A percentile compares a stretch with the other conserved stretches of the same genome.
These are phyloP conservation scores for Flexamia atlantica DNA, from an alignment of 2,888 invertebrate species.

Conservation along the genomic window DNA sequence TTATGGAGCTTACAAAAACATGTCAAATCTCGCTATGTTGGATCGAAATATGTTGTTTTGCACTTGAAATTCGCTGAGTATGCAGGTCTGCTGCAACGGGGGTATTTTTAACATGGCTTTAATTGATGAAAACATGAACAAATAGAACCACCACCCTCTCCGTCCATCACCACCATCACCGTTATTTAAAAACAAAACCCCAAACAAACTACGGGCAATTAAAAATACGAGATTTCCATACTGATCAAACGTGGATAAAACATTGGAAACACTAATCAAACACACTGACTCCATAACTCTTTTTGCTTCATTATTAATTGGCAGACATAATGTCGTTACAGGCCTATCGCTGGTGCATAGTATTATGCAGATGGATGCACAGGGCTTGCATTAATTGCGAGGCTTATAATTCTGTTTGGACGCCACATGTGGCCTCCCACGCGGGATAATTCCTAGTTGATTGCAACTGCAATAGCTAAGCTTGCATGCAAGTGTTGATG, in stretches of 20 bases:
- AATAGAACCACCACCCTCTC: too few relatives aligned
- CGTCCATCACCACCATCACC: background rate
- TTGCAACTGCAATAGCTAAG: slow-evolving; percentile 7
- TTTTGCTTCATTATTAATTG: background rate
- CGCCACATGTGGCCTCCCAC: slow-evolving; percentile 20
- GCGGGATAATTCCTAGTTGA: slow-evolving; percentile 12
- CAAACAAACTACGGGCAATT: background rate
- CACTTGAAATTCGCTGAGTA: too few relatives aligned
- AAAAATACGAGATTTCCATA: background rate
- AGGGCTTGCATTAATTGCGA: background rate
- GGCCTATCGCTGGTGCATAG: background rate
- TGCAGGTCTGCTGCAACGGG: too few relatives aligned
- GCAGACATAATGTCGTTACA: background rate
- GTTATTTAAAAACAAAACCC: background rate
- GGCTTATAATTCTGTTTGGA: background rate
- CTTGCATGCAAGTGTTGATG: background rate
- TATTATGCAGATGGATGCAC: slow-evolving; percentile 37
- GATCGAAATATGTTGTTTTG: too few relatives aligned
- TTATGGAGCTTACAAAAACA: too few relatives aligned
- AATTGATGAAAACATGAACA: too few relatives aligned
- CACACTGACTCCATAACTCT: background rate
- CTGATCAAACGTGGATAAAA: background rate
- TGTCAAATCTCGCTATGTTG: too few relatives aligned
- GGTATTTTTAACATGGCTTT: too few relatives aligned
- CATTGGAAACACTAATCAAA: background rate